Evolutionary conservation across 1,140 invertebrate species (phyloP).

Genomic region (Cyclargus thomasi): DNA sequence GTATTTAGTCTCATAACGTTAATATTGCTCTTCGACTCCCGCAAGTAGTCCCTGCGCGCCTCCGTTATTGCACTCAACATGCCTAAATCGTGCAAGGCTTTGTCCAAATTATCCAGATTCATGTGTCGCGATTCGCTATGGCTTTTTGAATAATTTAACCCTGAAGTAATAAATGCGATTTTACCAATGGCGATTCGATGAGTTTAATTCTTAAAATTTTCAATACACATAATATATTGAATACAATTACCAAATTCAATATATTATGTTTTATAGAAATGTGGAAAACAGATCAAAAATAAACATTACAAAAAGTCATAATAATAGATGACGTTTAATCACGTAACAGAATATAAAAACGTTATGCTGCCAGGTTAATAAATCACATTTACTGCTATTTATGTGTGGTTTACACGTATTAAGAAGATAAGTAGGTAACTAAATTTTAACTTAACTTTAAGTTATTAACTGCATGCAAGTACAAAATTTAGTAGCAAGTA

Average conservation of each 20-base stretch:
- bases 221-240: not conserved
- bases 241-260: not conserved
- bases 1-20: constrained; percentile 75
- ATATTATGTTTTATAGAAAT: constrained; percentile 18
- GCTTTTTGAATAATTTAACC: constrained; percentile 46
- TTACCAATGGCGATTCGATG: too few species aligned
- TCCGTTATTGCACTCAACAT: constrained; percentile 76
- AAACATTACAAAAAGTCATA: constrained; percentile 74
- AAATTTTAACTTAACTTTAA: too few species aligned
- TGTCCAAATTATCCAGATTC: constrained; percentile 74
- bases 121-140: constrained; percentile 55
- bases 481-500: too few species aligned
- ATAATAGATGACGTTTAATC: constrained; percentile 51
- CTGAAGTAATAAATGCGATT: too few species aligned
- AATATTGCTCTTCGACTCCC: constrained; percentile 66
- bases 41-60: constrained; percentile 74
- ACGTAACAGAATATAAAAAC: constrained; percentile 7
- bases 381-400: not conserved
- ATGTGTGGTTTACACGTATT: too few species aligned
- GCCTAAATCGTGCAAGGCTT: constrained; percentile 75
- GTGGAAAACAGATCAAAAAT: constrained; percentile 63
- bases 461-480: too few species aligned
- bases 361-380: not conserved
- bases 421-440: too few species aligned
- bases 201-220: not conserved